Evolutionary conservation across 2,113 vertebrate genomes (phyloP).

Genomic region (Terrapene triunguis): DNA sequence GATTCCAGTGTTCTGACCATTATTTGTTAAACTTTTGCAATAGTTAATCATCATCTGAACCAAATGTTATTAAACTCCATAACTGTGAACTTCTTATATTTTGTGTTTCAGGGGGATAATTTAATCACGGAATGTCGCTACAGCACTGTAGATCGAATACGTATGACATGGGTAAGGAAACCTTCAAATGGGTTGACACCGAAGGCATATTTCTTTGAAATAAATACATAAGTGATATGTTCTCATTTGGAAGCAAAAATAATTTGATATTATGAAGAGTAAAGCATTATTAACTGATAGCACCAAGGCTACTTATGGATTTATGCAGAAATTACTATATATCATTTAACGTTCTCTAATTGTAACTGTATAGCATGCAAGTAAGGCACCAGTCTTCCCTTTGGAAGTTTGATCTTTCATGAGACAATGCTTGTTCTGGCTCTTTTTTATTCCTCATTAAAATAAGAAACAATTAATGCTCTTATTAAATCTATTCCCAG

Average conservation of each 20-base stretch:
- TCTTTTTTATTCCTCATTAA: not conserved
- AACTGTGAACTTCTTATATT: conserved; percentile 24
- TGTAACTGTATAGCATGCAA: not conserved
- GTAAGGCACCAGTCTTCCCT: not conserved
- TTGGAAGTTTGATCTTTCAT: not conserved
- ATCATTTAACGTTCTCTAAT: not conserved
- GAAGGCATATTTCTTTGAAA: conserved; percentile 6
- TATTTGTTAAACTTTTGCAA: not conserved
- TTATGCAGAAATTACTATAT: not conserved
- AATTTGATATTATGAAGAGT: not conserved
- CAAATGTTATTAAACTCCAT: not conserved
- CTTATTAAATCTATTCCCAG: not conserved
- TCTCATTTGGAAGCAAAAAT: not conserved
- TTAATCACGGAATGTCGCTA: conserved; percentile 91
- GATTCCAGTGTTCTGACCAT: not conserved
- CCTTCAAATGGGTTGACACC: not conserved
- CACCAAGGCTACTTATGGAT: not conserved
- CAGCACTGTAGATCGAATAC: conserved; percentile 84
- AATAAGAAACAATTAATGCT: not conserved
- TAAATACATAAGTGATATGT: not conserved
- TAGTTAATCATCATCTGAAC: conserved; percentile 10
- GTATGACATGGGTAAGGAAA: conserved; percentile 91
- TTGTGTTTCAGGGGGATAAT: conserved; percentile 86
- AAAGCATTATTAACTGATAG: not conserved
- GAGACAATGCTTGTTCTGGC: not conserved